phyloP scores from a whole-genome alignment of 1,140 invertebrate genomes.

The Sitophilus oryzae region DNA sequence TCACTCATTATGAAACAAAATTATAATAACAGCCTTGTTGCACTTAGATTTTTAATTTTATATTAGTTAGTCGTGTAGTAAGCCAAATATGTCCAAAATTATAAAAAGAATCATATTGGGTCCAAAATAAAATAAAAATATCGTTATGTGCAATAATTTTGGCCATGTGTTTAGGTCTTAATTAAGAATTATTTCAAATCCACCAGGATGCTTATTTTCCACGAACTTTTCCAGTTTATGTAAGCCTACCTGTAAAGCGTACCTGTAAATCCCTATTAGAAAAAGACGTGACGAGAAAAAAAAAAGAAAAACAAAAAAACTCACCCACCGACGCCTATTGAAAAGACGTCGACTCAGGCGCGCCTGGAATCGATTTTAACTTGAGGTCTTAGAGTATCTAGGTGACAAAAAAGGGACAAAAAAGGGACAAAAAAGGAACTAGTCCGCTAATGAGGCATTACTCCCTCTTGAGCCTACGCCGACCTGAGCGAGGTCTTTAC shows the following conservation, averaged over 20 bases:
- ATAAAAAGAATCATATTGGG: too few species aligned
- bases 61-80: too few species aligned
- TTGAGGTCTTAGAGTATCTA: constrained; percentile 28
- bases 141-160: too few species aligned
- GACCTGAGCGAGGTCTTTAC: constrained; percentile 5
- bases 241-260: not conserved
- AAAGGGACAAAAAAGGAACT: constrained; percentile 28
- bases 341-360: constrained; percentile 2
- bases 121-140: too few species aligned
- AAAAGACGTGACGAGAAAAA: not conserved
- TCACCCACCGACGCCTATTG: constrained; percentile 1
- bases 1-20: too few species aligned
- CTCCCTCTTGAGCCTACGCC: constrained; percentile 29
- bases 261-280: not conserved
- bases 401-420: constrained; percentile 29
- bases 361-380: constrained; percentile 33
- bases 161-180: too few species aligned
- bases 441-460: constrained; percentile 38
- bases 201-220: too few species aligned
- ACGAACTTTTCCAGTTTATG: too few species aligned
- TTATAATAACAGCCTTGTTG: too few species aligned
- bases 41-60: too few species aligned
- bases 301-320: not conserved
- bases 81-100: too few species aligned
- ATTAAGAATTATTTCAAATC: too few species aligned